A percentile compares a stretch with the other conserved stretches of the same genome.
These are phyloP conservation scores for Pseudomyrmex dendroicus DNA, from an alignment of 1,140 invertebrate species.

Conservation along the genomic window DNA sequence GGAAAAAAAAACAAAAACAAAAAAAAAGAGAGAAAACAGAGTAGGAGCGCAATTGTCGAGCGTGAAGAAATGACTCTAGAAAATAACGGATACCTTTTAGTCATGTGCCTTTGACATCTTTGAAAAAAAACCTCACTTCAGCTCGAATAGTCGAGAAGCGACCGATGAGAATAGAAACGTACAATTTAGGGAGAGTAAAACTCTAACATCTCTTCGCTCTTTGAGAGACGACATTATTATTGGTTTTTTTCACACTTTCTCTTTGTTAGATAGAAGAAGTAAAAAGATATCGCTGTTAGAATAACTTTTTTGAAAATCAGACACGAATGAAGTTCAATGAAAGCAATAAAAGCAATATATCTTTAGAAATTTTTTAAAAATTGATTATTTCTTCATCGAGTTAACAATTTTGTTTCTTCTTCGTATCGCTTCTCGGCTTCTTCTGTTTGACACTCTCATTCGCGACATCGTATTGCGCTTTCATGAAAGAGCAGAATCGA, in stretches of 20 bases:
- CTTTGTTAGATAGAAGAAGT: background rate
- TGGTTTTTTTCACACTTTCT: background rate
- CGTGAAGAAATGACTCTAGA: too few relatives aligned
- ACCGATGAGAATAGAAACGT: background rate
- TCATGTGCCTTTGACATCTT: too few relatives aligned
- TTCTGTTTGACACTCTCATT: slow-evolving; percentile 15
- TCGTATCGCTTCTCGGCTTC: background rate
- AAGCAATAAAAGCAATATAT: slow-evolving; percentile 42
- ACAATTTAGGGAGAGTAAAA: background rate
- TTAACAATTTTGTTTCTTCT: background rate
- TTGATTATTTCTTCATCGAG: too few relatives aligned
- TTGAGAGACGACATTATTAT: background rate
- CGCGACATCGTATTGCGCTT: slow-evolving; percentile 12
- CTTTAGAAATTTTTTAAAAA: too few relatives aligned
- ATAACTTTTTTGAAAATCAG: background rate
- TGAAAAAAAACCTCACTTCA: too few relatives aligned
- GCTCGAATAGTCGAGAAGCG: too few relatives aligned
- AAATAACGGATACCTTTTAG: too few relatives aligned
- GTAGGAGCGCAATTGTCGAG: too few relatives aligned
- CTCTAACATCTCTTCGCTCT: background rate
- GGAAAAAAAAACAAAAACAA: too few relatives aligned
- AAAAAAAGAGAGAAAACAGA: too few relatives aligned
- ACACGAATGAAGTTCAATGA: background rate
- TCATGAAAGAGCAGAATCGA: slow-evolving; percentile 22
- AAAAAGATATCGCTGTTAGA: slow-evolving; percentile 1